Evolutionary conservation across 2,888 invertebrate species (phyloP).

Genomic region (Scaptomyza cyrtandrae): DNA sequence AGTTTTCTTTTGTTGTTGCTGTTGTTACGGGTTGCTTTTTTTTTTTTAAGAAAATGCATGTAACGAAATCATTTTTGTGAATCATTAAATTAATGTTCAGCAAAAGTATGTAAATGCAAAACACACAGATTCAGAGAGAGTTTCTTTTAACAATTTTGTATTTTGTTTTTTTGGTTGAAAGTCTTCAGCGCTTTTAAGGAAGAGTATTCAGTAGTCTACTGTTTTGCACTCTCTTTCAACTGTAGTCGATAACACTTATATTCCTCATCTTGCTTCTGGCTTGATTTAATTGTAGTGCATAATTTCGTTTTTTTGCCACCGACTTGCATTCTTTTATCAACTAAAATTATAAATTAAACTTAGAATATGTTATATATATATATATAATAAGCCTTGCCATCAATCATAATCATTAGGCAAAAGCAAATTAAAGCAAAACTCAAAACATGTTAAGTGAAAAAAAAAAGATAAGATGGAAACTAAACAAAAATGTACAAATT

Average conservation of each 20-base stretch:
- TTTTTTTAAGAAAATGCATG: constrained; percentile 38
- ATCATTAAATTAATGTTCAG: constrained; percentile 24
- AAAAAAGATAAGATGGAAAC: constrained; percentile 27
- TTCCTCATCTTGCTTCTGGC: constrained; percentile 8
- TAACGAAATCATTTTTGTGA: constrained; percentile 24
- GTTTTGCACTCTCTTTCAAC: constrained; percentile 16
- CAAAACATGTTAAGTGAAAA: constrained; percentile 8
- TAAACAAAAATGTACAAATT: constrained; percentile 71
- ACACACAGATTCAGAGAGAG: constrained; percentile 21
- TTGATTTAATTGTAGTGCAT: constrained; percentile 43
- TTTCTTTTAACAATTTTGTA: neutral
- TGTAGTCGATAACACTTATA: constrained; percentile 23
- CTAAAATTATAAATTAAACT: constrained; percentile 75
- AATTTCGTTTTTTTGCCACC: constrained; percentile 51
- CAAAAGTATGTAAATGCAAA: constrained; percentile 47
- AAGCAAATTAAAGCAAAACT: constrained; percentile 42
- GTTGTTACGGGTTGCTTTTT: neutral
- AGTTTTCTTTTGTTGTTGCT: constrained; percentile 27
- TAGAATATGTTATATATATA: constrained; percentile 44
- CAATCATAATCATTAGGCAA: constrained; percentile 30
- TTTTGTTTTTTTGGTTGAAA: no score
- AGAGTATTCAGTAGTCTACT: neutral
- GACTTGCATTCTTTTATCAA: constrained; percentile 52
- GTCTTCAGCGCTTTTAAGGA: neutral
- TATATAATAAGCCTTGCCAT: constrained; percentile 51